Evolutionary conservation across 2,888 invertebrate genomes (phyloP).

Genomic region (Athripsodes cinereus): DNA sequence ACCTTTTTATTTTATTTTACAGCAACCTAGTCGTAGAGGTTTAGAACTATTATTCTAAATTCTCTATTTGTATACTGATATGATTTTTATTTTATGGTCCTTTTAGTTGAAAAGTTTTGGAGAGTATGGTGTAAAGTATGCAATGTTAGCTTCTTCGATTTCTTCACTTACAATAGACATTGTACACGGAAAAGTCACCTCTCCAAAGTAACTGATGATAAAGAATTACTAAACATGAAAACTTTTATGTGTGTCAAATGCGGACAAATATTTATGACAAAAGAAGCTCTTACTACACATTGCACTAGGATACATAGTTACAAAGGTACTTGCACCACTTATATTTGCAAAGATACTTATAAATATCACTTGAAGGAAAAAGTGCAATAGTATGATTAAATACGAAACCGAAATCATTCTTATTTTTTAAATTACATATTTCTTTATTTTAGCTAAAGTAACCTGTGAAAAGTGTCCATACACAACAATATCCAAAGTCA

Average conservation of each 20-base stretch:
- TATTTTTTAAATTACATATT: no score
- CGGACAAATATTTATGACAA: conserved; percentile 16
- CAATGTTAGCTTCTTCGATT: conserved; percentile 15
- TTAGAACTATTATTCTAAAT: background rate
- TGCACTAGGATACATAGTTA: conserved; percentile 14
- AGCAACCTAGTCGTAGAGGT: background rate
- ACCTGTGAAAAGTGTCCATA: conserved; percentile 22
- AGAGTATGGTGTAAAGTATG: conserved; percentile 23
- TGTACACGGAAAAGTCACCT: conserved; percentile 19
- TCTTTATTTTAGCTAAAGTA: conserved; percentile 5
- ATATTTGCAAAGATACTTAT: background rate
- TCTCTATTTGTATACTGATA: background rate
- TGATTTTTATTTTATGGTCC: background rate
- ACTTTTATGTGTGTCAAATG: conserved; percentile 24
- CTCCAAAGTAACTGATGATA: conserved; percentile 4
- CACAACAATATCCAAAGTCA: conserved; percentile 14
- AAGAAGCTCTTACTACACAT: conserved; percentile 18
- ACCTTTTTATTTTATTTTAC: background rate
- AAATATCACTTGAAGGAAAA: background rate
- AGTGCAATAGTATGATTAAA: background rate
- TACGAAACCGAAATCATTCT: no score
- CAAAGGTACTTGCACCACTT: conserved; percentile 12
- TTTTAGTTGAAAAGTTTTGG: background rate
- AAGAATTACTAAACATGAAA: conserved; percentile 7
- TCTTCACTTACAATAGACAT: conserved; percentile 20